These are phyloP conservation scores for Saccopteryx leptura DNA, from an alignment of 2,113 vertebrate species.

Conservation along the genomic window DNA sequence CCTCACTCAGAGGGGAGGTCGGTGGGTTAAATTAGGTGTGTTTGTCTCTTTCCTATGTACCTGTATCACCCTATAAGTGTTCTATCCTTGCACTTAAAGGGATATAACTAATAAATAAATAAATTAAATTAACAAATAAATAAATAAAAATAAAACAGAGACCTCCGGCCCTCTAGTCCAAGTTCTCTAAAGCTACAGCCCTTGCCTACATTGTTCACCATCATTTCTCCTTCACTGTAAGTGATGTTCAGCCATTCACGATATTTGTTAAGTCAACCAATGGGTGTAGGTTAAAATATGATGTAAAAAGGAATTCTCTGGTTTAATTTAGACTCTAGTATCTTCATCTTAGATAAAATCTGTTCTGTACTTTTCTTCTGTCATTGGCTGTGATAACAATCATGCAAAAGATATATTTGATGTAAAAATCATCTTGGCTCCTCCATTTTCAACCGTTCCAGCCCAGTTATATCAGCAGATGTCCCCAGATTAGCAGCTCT, in stretches of 20 bases:
- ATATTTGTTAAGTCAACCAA: background rate
- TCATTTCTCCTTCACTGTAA: background rate
- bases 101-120: background rate
- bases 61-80: background rate
- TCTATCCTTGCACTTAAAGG: background rate
- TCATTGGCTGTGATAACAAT: background rate
- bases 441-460: background rate
- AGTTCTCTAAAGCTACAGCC: accelerated
- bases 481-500: accelerated
- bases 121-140: background rate
- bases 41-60: background rate
- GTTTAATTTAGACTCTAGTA: background rate
- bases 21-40: background rate
- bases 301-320: background rate
- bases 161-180: background rate
- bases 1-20: background rate
- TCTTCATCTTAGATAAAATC: background rate
- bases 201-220: background rate
- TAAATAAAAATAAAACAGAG: background rate
- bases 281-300: background rate
- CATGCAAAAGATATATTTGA: background rate
- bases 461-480: background rate
- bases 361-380: background rate
- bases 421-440: background rate
- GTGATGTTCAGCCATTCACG: background rate